phyloP scores from a whole-genome alignment of 2,797 vertebrate genomes.

The Trachurus trachurus region DNA sequence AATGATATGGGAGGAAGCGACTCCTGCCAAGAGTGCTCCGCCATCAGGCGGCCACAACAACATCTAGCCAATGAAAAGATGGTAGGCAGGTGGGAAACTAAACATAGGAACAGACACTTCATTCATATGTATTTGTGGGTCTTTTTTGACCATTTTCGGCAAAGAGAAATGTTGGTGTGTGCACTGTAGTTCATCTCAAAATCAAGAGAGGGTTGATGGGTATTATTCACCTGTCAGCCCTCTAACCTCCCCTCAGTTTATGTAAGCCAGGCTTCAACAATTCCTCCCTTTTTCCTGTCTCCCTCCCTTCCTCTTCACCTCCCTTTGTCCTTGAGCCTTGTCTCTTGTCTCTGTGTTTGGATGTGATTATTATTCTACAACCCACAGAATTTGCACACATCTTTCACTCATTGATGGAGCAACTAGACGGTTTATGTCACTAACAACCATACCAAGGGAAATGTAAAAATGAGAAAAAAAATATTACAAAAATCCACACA shows the following conservation, averaged over 20 bases:
- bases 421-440: background rate
- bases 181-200: background rate
- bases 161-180: background rate
- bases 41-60: conserved; percentile 92
- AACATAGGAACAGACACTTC: background rate
- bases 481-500: background rate
- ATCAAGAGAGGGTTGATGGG: conserved; percentile 1
- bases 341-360: background rate
- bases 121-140: background rate
- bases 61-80: conserved; percentile 86
- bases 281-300: conserved; percentile 34
- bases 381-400: background rate
- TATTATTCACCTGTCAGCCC: conserved; percentile 4
- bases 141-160: background rate
- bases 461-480: background rate
- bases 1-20: conserved; percentile 76
- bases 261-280: conserved; percentile 2
- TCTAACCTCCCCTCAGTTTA: background rate
- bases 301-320: conserved; percentile 40
- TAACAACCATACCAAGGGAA: background rate
- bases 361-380: conserved; percentile 27
- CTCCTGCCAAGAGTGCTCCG: conserved; percentile 88
- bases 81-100: background rate
- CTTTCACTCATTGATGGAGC: background rate
- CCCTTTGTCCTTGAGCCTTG: conserved; percentile 30